Evolutionary conservation across 2,888 invertebrate species (phyloP), one percentile per base, ranked within the genome.

Genomic region (Nycteola revayana): DNA sequence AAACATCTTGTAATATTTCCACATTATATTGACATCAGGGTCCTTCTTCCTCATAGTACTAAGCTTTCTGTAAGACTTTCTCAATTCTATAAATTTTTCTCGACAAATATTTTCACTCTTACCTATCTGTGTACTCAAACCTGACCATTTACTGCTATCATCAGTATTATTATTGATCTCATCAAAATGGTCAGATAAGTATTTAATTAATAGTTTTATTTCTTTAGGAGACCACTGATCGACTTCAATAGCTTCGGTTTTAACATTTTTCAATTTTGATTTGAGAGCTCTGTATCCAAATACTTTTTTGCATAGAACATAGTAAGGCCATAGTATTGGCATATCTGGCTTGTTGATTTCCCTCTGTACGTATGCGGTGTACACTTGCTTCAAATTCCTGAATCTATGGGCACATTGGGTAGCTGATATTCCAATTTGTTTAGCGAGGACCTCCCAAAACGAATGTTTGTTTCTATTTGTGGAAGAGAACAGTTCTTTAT

Each of bases 291-390:
- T 42, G 35, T 87, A 86, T 0, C 87, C 86, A 9, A 87, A 88
- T 0, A 84, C 83, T 59, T 85, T 88, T 36, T 87, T 88, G 53
- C 86, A 86, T 0, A 83, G 41, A 2, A 66, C 58, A 6, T 81
- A 87, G 31, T 87, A 85, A 0, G 85, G 86, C 87, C 86, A 87
- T 0, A 81, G 54, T 1, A 87, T 80, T 0, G 80, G 78, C 54
- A 74, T 76, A 36, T 83, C 83, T 0, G 87, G 86, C 38, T 78
- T 80, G 3, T 65, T 77, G 0, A 87, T 81, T 34, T 88, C 87
- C 30, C 81, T 70, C 41, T 85, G 78, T 0, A 87, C 65, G 2
- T 79, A 76, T 0, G 67, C 60, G 0, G 71, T 77, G 51, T 84
- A 88, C 0, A 80, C 76, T 59, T 85, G 80, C 44, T 86, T 86